Base-by-base conservation (phyloP, 2,797 vertebrate genomes). In the Gila robusta region DNA sequence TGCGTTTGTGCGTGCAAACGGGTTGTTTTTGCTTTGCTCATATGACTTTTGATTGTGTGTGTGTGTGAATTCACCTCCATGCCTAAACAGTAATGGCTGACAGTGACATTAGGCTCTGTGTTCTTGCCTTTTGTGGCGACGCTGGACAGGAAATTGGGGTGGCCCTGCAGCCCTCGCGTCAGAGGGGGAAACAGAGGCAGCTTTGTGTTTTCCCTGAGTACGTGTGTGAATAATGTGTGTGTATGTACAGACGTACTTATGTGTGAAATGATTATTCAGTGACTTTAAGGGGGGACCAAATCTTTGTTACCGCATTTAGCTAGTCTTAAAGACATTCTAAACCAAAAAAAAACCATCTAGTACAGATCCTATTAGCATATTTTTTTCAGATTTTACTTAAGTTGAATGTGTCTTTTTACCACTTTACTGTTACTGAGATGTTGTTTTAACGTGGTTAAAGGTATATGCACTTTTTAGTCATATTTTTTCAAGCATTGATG, bases 141-240 rank as follows among this genome's bases (percentile, higher is more conserved):
- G 84, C 89, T 90, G 93, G 94, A 93, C 91, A 94, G 95, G 92
- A 95, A 95, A 84, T 79, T 92, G 64, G 87, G 89, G 91, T 94
- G 93, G 93, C 93, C 95, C 92, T 90, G 92, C 52, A 89, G 91
- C 67, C 88, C 41, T 93, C 91, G 87, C 92, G 92, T 93, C 92
- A 94, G 92, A 92, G 91, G 91, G 85, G 86, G 93, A 93, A 94
- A 96, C 93, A 96, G 94, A 96, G 93, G 90, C 93, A 89, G 88
- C 91, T 96, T 96, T 96, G 93, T 96, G 94, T 92, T 91, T 91
- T 79, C 89, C 52, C 74, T 82, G 88, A 73, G 52, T 79, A 59
- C 62, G 67, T 67, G 79, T 76, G 79, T 72, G 78, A 72, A 79
- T 87, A 73, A 86, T 77, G 80, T 78, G 83, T 69, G 49, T 73